Evolutionary conservation across 2,888 invertebrate species (phyloP).

Genomic region (Rhagium mordax): DNA sequence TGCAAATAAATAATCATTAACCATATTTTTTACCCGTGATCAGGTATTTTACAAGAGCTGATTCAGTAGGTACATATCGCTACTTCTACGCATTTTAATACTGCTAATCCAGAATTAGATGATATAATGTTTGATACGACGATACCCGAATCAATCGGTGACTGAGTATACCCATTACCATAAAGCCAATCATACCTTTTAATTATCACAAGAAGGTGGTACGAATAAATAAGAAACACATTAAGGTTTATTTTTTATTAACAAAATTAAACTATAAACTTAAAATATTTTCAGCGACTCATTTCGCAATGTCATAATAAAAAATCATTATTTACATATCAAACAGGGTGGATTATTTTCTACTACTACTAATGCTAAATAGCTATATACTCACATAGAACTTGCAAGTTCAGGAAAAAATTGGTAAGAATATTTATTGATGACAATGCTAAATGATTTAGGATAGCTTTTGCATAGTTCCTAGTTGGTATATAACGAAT

Average conservation of each 20-base stretch:
- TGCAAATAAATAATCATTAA: too few relatives aligned
- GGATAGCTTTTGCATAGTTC: neutral
- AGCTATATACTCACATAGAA: neutral
- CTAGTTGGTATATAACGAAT: slow-evolving; percentile 13
- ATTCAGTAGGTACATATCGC: too few relatives aligned
- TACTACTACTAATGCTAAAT: neutral
- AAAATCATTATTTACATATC: slow-evolving; percentile 39
- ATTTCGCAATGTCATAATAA: slow-evolving; percentile 45
- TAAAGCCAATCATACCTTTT: too few relatives aligned
- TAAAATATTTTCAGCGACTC: slow-evolving; percentile 45
- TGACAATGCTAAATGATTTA: slow-evolving; percentile 44
- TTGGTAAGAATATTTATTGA: neutral
- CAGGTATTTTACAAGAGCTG: too few relatives aligned
- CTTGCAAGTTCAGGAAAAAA: neutral
- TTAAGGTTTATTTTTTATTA: slow-evolving; percentile 40
- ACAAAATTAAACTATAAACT: slow-evolving; percentile 52
- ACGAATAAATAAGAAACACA: neutral
- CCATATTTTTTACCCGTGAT: too few relatives aligned
- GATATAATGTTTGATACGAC: too few relatives aligned
- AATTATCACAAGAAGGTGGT: too few relatives aligned
- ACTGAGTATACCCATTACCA: too few relatives aligned
- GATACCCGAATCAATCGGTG: too few relatives aligned
- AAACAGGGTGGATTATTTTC: slow-evolving; percentile 39
- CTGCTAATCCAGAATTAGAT: too few relatives aligned
- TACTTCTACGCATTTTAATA: too few relatives aligned